Conservation (phyloP, 2,888 invertebrate genomes). For the Alsophila aescularia region DNA sequence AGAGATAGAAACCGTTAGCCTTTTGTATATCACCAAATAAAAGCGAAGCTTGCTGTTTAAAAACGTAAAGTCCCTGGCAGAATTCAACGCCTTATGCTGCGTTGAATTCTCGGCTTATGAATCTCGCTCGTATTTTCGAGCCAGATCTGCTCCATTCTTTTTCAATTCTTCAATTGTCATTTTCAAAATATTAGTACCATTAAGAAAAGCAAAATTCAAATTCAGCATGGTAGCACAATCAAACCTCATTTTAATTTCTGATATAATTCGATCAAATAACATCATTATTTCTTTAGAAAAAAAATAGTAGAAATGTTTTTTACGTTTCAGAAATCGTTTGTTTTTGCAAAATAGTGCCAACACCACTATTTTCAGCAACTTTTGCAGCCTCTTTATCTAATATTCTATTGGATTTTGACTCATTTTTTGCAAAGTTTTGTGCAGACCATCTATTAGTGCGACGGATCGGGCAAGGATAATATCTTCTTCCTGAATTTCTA, state of each 20-base stretch:
- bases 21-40: no score
- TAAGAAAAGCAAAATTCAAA: conserved; percentile 35
- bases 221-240: conserved; percentile 26
- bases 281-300: conserved; percentile 33
- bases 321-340: conserved; percentile 21
- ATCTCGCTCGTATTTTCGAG: conserved; percentile 26
- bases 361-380: conserved; percentile 27
- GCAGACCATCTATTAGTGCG: no score
- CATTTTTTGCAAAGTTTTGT: no score
- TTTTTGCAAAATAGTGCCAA: conserved; percentile 31
- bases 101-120: no score
- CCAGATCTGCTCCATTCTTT: no score
- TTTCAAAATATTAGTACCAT: conserved; percentile 37
- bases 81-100: conserved; percentile 41
- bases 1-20: neutral
- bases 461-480: no score
- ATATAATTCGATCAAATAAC: no score
- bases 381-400: conserved; percentile 35
- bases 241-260: no score
- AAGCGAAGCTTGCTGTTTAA: no score
- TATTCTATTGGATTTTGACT: conserved; percentile 19
- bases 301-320: conserved; percentile 30
- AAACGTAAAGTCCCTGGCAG: no score
- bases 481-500: no score
- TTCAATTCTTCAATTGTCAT: conserved; percentile 40